Base-by-base conservation (phyloP, 2,888 invertebrate species). In the Spisula solida region DNA sequence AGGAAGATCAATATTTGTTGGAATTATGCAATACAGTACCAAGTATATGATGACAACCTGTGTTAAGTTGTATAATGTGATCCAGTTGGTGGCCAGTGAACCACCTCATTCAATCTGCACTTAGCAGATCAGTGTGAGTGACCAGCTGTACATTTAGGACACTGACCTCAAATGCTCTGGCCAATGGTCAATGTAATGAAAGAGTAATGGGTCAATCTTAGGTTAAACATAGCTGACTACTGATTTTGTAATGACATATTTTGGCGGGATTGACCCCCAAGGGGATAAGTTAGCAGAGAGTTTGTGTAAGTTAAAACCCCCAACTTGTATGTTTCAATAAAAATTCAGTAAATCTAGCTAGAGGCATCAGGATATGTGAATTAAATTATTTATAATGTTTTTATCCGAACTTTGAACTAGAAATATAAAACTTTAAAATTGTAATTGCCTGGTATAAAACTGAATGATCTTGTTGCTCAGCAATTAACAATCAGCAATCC, bases 241-340 rank as follows among this genome's bases (percentile, higher is more conserved):
- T 83, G 83, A 70, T 75, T 83, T 83, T 75, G 51, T 83, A 83
- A 83, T 83, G 25, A 70, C 75, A 75, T 16, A 34, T 75, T 75
- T 75, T 75, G 34, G 75, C 31, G 75, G 31, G 29, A 75, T 16
- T 75, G 75, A 18, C 82, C 56, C 31, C n/a, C 41, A 41, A 34
- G 47, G 66, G 83, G 75, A 16, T 41, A 18, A 12, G 12, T 18
- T 4, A 4, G 16, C 6, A 8, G 34, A 34, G n/a, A 31, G 75
- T 75, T 29, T 31, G 75, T 34, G 25, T 75, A 34, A 31, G 1
- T 34, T 75, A 31, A 75, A 70, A 29, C 70, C 70, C 16, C 10
- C 18, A n/a, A 6, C 18, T 20, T 56, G 6, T 5, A n/a, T 8
- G 41, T 41, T 14, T 29, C 70, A 47, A 29, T 31, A 25, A 34